Evolutionary conservation across 2,888 invertebrate species (phyloP), one percentile per base, ranked within the genome.

Genomic region (Acanthopleura granulata): DNA sequence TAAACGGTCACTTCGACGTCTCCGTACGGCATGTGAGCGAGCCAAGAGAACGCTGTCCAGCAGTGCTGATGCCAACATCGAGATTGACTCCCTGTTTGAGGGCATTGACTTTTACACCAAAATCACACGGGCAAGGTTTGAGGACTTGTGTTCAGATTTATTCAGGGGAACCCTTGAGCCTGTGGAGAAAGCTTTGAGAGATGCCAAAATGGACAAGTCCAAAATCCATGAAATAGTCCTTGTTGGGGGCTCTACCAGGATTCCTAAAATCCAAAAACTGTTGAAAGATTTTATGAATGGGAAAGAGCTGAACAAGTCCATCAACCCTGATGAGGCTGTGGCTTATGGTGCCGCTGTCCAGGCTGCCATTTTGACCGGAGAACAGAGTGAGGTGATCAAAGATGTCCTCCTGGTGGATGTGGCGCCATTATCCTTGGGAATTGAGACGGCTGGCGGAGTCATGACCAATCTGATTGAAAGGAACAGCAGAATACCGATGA

Each of bases 311-410:
- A 98, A 98, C 93, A 97, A 97, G 90, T 95, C 94, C 49, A 98
- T 98, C 92, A 97, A 98, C 91, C 98, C 98, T 18, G 98, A 98
- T 91, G 98, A 98, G 92, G 98, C 98, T 85, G 98, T 98, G 16
- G 98, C 98, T 3, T 98, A 87, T 61, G 87, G 87, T 0, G 87
- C 87, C 4, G 86, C 89, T 27, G 87, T 90, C 6, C 89, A 89
- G 77, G 89, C 89, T 25, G 89, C 89, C 14, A 81, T 98, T 87
- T 92, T 99, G 86, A 95, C 95, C 89, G 97, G 93, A 92, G 90
- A 93, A 86, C 91, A 92, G 77, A 86, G 92, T 40, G 91, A 91
- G 73, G 88, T 88, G 49, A 95, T 98, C 1, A 97, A 97, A 92
- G 97, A 96, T 83, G 94, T 97, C 0, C 91, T 96, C 6, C 91